Percentiles rank a stretch among this genome's conserved stretches.
Conservation (phyloP, 2,113 vertebrate genomes). For the Callaeas wilsoni region DNA sequence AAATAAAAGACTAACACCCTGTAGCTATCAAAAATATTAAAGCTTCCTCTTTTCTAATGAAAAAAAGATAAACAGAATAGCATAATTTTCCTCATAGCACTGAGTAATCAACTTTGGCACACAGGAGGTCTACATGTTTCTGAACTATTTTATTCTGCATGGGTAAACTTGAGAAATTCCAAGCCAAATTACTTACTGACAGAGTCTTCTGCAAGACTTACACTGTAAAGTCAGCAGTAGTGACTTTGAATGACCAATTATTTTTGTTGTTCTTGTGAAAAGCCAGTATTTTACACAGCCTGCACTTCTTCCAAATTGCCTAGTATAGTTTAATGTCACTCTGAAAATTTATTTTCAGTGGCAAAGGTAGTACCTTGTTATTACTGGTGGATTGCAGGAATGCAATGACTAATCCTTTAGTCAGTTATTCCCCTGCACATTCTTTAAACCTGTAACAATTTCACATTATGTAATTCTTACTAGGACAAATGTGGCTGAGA, state of each 20-base stretch:
- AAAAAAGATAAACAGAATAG: not conserved
- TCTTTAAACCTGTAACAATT: slow-evolving; percentile 34
- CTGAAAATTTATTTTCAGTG: not conserved
- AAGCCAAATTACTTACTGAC: not conserved
- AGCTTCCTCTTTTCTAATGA: not conserved
- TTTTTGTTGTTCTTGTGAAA: not conserved
- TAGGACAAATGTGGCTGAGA: slow-evolving; percentile 26
- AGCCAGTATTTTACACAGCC: not conserved
- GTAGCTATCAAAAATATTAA: not conserved
- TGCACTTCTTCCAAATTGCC: not conserved
- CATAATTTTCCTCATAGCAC: not conserved
- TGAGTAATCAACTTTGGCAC: not conserved
- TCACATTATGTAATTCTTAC: slow-evolving; percentile 52
- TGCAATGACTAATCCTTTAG: not conserved
- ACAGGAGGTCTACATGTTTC: not conserved
- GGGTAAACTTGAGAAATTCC: not conserved
- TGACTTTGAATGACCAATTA: not conserved
- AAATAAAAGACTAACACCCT: not conserved
- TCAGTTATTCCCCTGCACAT: slow-evolving; percentile 21
- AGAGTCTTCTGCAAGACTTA: not conserved
- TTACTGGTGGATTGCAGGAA: not conserved
- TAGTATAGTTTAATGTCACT: not conserved
- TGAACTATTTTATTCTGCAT: not conserved
- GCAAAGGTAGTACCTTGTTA: not conserved
- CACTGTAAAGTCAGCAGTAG: not conserved